Evolutionary conservation across 2,113 vertebrate species (phyloP).

Genomic region (Plecotus auritus): DNA sequence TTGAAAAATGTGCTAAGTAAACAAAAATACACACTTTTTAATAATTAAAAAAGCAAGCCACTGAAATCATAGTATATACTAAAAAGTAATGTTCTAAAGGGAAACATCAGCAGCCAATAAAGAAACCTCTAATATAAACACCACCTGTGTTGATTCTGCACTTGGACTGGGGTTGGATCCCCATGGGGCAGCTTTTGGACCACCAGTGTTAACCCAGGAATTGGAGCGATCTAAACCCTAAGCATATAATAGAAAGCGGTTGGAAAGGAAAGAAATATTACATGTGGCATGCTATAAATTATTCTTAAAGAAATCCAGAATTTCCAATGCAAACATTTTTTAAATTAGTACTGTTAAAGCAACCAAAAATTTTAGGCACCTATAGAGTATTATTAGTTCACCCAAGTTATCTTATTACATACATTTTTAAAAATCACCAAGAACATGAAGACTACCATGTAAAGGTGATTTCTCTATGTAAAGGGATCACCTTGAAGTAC

Average conservation of each 20-base stretch:
- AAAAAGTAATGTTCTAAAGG: conserved; percentile 75
- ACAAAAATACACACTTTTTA: conserved; percentile 68
- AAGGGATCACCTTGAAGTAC: background rate
- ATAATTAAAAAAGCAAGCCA: conserved; percentile 68
- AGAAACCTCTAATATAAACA: conserved; percentile 85
- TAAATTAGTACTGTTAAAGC: conserved; percentile 75
- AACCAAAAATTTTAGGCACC: conserved; percentile 50
- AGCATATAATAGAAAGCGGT: conserved; percentile 86
- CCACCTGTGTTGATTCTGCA: conserved; percentile 98
- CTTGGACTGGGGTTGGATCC: conserved; percentile 98
- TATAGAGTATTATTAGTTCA: conserved; percentile 61
- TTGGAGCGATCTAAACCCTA: conserved; percentile 99
- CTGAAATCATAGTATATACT: conserved; percentile 71
- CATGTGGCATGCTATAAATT: conserved; percentile 81
- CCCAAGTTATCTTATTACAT: conserved; percentile 38
- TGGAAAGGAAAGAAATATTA: conserved; percentile 93
- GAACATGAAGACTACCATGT: conserved; percentile 17
- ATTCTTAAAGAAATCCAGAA: conserved; percentile 73
- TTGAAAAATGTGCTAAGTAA: conserved; percentile 63
- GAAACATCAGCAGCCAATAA: conserved; percentile 77
- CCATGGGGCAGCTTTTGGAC: conserved; percentile 98
- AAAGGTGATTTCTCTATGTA: conserved; percentile 14
- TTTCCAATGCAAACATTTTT: conserved; percentile 72
- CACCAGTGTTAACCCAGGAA: conserved; percentile 99
- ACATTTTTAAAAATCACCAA: background rate